Percentiles rank a stretch among this genome's conserved stretches.
phyloP scores from a whole-genome alignment of 2,888 invertebrate species.

The Unio pictorum region DNA sequence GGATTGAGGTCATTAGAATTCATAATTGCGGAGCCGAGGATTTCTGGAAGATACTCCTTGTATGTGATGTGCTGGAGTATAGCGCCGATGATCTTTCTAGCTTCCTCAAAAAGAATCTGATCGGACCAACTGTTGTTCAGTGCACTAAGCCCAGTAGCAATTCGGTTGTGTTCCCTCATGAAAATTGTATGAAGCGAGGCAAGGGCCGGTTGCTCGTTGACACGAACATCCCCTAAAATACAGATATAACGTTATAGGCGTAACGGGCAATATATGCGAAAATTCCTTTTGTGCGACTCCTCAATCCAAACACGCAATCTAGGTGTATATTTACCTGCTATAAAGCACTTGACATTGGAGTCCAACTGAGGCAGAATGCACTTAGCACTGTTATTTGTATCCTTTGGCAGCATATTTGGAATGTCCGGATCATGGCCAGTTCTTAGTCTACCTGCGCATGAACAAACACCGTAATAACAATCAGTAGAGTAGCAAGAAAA shows the following conservation, averaged over 20 bases:
- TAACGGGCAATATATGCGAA: too few relatives aligned
- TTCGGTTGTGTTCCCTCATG: slow-evolving; percentile 5
- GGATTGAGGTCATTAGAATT: slow-evolving; percentile 1
- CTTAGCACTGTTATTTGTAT: slow-evolving; percentile 6
- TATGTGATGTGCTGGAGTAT: slow-evolving; percentile 1
- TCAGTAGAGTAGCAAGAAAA: too few relatives aligned
- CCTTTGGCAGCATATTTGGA: slow-evolving; percentile 13
- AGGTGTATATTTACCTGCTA: slow-evolving; percentile 10
- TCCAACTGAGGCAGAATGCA: slow-evolving; percentile 10
- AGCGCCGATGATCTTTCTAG: slow-evolving; percentile 5
- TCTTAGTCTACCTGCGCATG: background rate
- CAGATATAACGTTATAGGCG: background rate
- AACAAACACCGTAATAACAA: too few relatives aligned
- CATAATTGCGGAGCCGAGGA: background rate
- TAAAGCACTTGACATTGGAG: slow-evolving; percentile 15
- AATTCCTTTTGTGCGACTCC: too few relatives aligned
- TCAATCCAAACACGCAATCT: background rate
- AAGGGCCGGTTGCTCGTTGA: background rate
- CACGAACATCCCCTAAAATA: slow-evolving; percentile 6
- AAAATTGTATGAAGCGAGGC: slow-evolving; percentile 3
- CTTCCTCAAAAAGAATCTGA: slow-evolving; percentile 3
- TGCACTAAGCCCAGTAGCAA: background rate
- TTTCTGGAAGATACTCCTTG: slow-evolving; percentile 1
- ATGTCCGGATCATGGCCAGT: background rate
- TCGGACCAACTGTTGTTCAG: background rate